Conservation (phyloP, 1,140 invertebrate genomes). For the Mercenaria mercenaria region DNA sequence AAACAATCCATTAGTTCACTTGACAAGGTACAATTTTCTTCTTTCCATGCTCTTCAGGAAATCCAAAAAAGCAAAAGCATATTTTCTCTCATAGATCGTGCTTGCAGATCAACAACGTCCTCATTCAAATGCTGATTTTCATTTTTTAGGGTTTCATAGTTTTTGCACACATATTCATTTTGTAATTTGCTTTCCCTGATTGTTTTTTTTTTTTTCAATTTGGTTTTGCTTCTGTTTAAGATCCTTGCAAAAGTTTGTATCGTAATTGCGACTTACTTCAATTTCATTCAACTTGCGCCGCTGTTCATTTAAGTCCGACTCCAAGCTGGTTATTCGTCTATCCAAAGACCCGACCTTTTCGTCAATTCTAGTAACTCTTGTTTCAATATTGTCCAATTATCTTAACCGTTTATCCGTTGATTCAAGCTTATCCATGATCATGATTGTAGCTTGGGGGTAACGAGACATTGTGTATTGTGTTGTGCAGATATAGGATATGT, state of each 20-base stretch:
- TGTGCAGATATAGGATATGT: not conserved
- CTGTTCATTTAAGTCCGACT: not conserved
- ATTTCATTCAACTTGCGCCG: no score
- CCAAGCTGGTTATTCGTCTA: not conserved
- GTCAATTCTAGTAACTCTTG: not conserved
- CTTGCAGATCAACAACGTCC: not conserved
- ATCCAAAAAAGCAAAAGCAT: not conserved
- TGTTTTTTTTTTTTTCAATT: not conserved
- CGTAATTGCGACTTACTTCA: no score
- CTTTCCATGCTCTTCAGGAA: not conserved
- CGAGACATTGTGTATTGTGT: not conserved
- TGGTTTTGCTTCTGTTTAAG: not conserved
- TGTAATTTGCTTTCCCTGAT: not conserved
- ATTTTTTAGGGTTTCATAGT: no score
- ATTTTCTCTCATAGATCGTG: not conserved
- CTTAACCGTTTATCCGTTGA: not conserved
- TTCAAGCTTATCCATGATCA: not conserved
- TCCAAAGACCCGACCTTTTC: no score
- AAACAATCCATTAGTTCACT: not conserved
- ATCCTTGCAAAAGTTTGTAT: not conserved
- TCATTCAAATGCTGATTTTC: not conserved
- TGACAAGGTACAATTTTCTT: not conserved
- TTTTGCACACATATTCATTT: no score
- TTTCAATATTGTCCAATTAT: not conserved
- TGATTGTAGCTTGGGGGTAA: not conserved